Evolutionary conservation across 2,797 vertebrate genomes (phyloP).

Genomic region (Propithecus deckenii): DNA sequence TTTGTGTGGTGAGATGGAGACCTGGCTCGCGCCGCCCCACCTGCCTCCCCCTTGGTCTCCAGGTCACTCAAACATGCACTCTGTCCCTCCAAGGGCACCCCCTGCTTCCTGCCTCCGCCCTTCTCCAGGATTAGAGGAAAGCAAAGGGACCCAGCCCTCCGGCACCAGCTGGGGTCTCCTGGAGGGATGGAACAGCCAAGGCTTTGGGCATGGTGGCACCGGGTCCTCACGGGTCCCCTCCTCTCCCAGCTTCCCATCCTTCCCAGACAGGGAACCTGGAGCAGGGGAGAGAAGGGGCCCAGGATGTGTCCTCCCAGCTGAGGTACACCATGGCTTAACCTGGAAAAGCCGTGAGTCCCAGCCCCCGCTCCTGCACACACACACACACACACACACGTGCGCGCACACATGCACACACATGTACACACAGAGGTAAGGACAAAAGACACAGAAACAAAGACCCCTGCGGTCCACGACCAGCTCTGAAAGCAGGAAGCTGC

Average conservation of each 20-base stretch:
- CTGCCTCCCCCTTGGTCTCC: not conserved
- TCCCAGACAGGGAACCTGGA: not conserved
- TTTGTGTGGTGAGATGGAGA: constrained; percentile 5
- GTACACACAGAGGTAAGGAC: too few relatives aligned
- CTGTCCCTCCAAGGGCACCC: not conserved
- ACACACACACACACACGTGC: too few relatives aligned
- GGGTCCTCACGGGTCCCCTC: rapidly evolving
- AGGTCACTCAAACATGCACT: not conserved
- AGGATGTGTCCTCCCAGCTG: rapidly evolving
- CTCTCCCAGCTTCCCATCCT: not conserved
- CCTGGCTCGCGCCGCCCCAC: not conserved
- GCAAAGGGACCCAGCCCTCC: too few relatives aligned
- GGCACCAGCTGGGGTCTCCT: rapidly evolving
- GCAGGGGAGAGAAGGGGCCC: not conserved
- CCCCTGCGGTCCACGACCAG: too few relatives aligned
- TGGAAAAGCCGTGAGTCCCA: not conserved
- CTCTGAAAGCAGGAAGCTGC: too few relatives aligned
- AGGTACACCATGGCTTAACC: too few relatives aligned
- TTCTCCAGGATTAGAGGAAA: not conserved
- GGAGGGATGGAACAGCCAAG: not conserved
- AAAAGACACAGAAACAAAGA: not conserved
- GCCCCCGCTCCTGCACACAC: too few relatives aligned
- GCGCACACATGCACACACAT: rapidly evolving
- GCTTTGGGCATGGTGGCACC: rapidly evolving
- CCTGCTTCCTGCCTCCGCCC: rapidly evolving